Conservation (phyloP, 2,797 vertebrate species). For the Iguana delicatissima region DNA sequence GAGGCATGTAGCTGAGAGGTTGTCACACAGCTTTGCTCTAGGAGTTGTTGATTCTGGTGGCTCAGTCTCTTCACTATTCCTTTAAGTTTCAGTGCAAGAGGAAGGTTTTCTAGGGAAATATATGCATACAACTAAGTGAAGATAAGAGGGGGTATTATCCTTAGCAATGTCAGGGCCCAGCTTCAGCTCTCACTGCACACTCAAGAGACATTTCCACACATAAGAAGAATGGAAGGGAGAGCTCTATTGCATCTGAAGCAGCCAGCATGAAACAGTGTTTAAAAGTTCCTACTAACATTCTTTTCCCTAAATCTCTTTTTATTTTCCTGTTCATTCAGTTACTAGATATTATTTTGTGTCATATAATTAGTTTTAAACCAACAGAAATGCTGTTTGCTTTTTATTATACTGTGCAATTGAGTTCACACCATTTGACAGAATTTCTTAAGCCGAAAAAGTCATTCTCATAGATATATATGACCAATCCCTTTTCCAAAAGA, state of each 20-base stretch:
- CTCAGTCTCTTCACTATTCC: neutral
- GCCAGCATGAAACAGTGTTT: neutral
- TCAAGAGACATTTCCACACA: neutral
- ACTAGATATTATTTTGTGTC: neutral
- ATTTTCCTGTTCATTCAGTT: neutral
- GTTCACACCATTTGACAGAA: neutral
- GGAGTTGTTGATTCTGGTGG: slow-evolving; percentile 1
- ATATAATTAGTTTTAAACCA: neutral
- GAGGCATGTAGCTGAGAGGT: slow-evolving; percentile 12
- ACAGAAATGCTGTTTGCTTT: neutral
- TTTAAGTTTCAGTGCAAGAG: neutral
- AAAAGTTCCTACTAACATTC: no score
- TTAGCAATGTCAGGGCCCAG: neutral
- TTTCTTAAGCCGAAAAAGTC: neutral
- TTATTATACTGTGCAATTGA: neutral
- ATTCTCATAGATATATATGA: neutral
- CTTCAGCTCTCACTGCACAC: neutral
- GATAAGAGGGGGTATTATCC: neutral
- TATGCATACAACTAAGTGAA: neutral
- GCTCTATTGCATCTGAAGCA: neutral
- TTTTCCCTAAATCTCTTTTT: neutral
- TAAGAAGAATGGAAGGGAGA: neutral
- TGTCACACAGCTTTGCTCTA: neutral
- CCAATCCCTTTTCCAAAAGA: neutral
- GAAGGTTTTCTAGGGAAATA: neutral